Evolutionary conservation across 2,797 vertebrate genomes (phyloP), one percentile per base, ranked within the genome.

Genomic region (Acanthurus tractus): DNA sequence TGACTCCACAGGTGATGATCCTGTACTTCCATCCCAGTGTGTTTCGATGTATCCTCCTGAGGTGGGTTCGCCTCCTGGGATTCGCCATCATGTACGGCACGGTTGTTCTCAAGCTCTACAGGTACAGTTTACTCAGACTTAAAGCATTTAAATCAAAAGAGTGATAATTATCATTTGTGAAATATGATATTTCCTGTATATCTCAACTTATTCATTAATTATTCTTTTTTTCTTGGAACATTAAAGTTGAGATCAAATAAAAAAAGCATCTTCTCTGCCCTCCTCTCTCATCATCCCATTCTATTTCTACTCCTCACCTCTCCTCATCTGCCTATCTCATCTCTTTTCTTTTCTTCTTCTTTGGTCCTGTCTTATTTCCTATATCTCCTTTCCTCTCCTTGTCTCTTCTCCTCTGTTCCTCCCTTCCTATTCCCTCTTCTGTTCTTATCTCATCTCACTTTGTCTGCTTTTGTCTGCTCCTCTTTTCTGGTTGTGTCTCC

Each of bases 21-120:
- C 93, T 98, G 74, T 99, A 98, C 92, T 98, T 99, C 90, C 95
- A 97, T 59, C 98, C 98, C 78, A 98, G 96, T 79, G 94, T 96
- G 74, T 97, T 99, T 86, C 96, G 97, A 75, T 99, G 98, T 85
- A 89, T 99, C 89, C 96, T 99, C 67, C 96, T 99, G 90, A 95
- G 98, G 95, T 99, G 98, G 98, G 96, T 97, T 85, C 98, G 98
- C 78, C 97, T 99, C 78, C 94, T 99, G 50, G 98, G 98, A 54
- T 99, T 98, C 83, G 94, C 97, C 69, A 94, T 96, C 82, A 96
- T 97, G 91, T 99, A 99, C 76, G 98, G 98, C 92, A 99, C 97
- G 34, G 86, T 98, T 90, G 96, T 97, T 76, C 97, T 99, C 81
- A 99, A 99, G 85, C 95, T 99, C 49, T 99, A 98, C 96, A 99